phyloP scores from a whole-genome alignment of 2,113 vertebrate species.

The Grantiella picta region DNA sequence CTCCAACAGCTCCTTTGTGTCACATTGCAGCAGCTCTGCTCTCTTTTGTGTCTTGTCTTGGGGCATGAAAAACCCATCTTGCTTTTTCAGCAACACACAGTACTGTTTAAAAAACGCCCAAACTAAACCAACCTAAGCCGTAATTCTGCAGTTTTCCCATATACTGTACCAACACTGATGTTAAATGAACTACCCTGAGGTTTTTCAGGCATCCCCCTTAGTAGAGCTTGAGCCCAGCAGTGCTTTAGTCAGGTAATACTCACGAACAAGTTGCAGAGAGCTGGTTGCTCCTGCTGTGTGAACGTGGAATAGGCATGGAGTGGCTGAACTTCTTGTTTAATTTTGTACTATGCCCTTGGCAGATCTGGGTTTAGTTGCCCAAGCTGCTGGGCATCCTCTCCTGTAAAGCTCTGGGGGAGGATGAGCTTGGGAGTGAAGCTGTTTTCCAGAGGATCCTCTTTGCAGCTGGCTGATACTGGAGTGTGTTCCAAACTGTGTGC shows the following conservation, averaged over 20 bases:
- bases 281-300: not conserved
- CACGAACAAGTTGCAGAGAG: not conserved
- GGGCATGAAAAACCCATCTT: not conserved
- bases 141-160: not conserved
- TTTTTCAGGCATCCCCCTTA: not conserved
- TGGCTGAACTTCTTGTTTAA: not conserved
- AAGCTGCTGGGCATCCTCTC: not conserved
- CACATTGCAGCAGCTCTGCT: not conserved
- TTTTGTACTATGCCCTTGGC: not conserved
- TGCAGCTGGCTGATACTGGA: not conserved
- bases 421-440: not conserved
- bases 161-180: rapidly evolving
- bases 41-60: not conserved
- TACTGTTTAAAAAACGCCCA: rapidly evolving
- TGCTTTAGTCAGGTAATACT: not conserved
- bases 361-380: not conserved
- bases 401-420: not conserved
- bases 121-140: not conserved
- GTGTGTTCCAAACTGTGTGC: not conserved
- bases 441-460: not conserved
- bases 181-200: not conserved
- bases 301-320: not conserved
- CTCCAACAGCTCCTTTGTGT: not conserved
- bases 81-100: not conserved
- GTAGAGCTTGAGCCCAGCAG: not conserved